These are phyloP conservation scores for Corythaixoides concolor DNA, from an alignment of 2,113 vertebrate genomes.

Conservation along the genomic window DNA sequence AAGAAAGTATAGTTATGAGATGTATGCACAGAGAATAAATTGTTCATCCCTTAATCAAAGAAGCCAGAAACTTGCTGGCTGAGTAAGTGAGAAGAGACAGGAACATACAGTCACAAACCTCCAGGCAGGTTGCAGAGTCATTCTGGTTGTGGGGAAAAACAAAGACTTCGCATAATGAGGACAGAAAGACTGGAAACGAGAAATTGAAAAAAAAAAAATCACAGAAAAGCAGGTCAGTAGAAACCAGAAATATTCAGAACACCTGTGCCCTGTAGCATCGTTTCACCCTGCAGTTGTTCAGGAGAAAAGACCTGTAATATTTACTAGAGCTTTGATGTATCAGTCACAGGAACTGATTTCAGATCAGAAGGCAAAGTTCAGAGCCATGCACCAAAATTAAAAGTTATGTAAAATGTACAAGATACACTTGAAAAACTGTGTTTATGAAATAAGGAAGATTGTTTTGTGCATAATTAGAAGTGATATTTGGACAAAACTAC, in stretches of 20 bases:
- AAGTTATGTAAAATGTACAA: background rate
- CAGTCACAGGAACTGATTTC: background rate
- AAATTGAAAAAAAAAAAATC: background rate
- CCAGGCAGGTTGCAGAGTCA: background rate
- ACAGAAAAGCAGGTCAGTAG: background rate
- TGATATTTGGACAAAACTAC: background rate
- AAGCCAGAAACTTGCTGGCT: background rate
- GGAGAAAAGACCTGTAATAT: background rate
- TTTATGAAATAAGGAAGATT: background rate
- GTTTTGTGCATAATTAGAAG: background rate
- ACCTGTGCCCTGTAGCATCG: background rate
- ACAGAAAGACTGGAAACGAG: background rate
- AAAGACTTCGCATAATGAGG: background rate
- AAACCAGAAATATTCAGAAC: background rate
- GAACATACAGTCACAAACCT: background rate
- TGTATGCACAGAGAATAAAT: background rate
- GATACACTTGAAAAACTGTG: background rate
- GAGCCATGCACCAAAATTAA: background rate
- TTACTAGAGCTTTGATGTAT: background rate
- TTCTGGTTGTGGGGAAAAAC: background rate
- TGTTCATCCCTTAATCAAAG: background rate
- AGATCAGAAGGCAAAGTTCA: background rate
- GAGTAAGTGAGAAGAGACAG: background rate
- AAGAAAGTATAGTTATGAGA: background rate
- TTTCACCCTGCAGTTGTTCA: background rate